phyloP scores from a whole-genome alignment of 2,113 vertebrate species.

The Taxidea taxus region DNA sequence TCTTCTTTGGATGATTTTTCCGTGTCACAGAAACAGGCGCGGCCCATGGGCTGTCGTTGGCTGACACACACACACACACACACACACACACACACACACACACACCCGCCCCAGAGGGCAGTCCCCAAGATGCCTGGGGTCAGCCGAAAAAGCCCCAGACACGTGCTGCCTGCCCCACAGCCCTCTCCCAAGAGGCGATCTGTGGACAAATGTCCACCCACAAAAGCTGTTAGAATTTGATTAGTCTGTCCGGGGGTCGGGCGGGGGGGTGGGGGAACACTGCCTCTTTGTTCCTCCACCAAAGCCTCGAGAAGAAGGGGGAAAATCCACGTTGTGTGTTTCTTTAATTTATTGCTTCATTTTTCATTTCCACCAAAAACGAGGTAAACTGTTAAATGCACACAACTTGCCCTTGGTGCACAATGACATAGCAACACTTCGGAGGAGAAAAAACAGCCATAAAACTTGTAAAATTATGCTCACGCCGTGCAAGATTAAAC shows the following conservation, averaged over 20 bases:
- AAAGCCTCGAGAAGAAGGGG: background rate
- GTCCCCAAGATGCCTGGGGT: background rate
- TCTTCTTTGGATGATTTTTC: background rate
- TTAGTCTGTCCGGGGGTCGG: background rate
- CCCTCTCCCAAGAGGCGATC: background rate
- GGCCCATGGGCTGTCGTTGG: background rate
- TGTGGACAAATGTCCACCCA: background rate
- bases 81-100: no score
- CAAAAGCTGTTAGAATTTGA: conserved; percentile 4
- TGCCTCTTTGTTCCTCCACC: conserved; percentile 55
- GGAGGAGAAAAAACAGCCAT: conserved; percentile 62
- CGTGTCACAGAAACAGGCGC: background rate
- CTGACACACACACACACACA: no score
- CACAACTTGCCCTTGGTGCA: conserved; percentile 17
- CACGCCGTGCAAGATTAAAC: conserved; percentile 57
- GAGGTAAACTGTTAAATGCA: conserved; percentile 39
- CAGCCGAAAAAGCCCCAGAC: background rate
- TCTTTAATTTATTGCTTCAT: conserved; percentile 72
- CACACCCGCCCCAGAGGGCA: background rate
- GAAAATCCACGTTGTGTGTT: conserved; percentile 28
- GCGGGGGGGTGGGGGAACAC: conserved; percentile 9
- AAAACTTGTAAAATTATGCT: conserved; percentile 73
- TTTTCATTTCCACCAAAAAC: conserved; percentile 79
- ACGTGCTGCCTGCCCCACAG: accelerated
- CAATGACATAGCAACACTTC: conserved; percentile 60